Percentiles rank a stretch among this genome's conserved stretches.
Conservation (phyloP, 2,113 vertebrate species). For the Onychorhynchus coronatus region DNA sequence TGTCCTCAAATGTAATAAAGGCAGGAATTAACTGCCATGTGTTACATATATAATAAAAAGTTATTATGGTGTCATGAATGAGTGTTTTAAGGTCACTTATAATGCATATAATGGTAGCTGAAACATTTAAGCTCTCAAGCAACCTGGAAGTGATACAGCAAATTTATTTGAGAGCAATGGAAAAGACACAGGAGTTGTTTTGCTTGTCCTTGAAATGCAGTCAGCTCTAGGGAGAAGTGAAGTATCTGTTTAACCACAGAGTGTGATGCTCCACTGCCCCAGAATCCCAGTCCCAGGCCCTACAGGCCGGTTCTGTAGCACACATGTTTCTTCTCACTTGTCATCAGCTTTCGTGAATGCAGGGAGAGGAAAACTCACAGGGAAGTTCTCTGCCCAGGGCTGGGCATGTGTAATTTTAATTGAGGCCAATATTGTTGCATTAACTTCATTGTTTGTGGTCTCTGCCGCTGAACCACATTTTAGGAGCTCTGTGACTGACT, state of each 20-base stretch:
- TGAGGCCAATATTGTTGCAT: neutral
- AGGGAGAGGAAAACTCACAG: neutral
- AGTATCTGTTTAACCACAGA: neutral
- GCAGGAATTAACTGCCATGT: neutral
- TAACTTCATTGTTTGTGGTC: neutral
- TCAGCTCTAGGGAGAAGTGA: neutral
- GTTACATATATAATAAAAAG: neutral
- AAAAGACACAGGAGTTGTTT: neutral
- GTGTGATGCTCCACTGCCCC: neutral
- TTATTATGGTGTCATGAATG: neutral
- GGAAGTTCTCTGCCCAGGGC: neutral
- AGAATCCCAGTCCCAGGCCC: neutral
- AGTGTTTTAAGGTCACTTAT: neutral
- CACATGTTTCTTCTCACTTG: neutral
- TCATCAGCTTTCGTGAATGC: neutral
- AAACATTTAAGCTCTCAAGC: neutral
- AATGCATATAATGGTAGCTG: neutral
- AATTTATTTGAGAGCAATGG: neutral
- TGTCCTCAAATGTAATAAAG: neutral
- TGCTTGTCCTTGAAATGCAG: neutral
- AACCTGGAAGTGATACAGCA: neutral
- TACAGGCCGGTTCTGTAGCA: rapidly evolving
- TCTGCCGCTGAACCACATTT: neutral
- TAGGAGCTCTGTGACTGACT: neutral
- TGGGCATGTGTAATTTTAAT: neutral